Base-by-base conservation (phyloP, 2,113 vertebrate species). In the Actenoides hombroni region DNA sequence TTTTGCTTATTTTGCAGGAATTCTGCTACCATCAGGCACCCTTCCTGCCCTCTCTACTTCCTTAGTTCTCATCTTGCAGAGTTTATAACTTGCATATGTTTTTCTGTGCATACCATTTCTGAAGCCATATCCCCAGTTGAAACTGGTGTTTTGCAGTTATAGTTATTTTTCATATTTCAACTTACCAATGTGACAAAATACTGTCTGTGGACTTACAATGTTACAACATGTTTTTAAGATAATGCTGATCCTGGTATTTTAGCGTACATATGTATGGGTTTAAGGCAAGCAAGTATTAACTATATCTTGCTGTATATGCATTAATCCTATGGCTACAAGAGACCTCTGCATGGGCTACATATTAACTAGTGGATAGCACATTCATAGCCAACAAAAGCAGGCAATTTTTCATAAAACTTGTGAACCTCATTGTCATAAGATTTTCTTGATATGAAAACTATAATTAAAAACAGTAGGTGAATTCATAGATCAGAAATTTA, bases 1-100 rank as follows among this genome's bases (percentile, higher is more conserved):
- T 37, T 76, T 86, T 69, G 4, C 13, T 86, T 61, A 16, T 42
- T 94, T 60, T 48, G 17, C 9, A 80, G 12, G 23, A 56, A 39
- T 90, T 77, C 29, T 26, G 18, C 7, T 83, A 73, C 48, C 48
- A 16, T 60, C 26, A 39, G 13, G 31, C 16, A 48, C 48, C 12
- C 46, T 79, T 64, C 33, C 16, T 64, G 28, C 51, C 11, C 0
- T 0, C 8, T 71, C 2, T 60, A 29, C 0, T 3, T 39, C 12
- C 9, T 20, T 37, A 61, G 23, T 12, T 88, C 8, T 88, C 7
- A 37, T 71, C 29, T 73, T 76, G 25, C 6, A 48, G 24, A 26
- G 69, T 80, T 90, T 77, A 57, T 8, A 61, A 21, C 67, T 64
- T 60, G 26, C 15, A 86, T 3, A 3, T 54, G 6, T 9, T 60